phyloP scores from a whole-genome alignment of 2,113 vertebrate genomes.

The Apaloderma vittatum region DNA sequence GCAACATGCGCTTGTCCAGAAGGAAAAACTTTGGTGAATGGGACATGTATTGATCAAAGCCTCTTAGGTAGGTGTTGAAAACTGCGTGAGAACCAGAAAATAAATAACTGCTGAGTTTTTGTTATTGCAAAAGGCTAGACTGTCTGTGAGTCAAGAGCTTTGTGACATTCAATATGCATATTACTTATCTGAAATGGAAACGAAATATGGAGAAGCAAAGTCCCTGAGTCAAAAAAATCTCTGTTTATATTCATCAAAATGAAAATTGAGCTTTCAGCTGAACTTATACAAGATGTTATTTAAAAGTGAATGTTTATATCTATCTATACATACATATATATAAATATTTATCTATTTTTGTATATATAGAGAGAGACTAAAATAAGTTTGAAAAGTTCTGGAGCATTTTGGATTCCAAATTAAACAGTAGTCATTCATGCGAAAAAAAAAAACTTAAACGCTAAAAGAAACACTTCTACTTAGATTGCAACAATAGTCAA shows the following conservation, averaged over 20 bases:
- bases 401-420: background rate
- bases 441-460: background rate
- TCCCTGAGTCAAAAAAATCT: background rate
- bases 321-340: background rate
- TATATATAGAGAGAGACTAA: background rate
- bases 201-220: background rate
- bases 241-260: background rate
- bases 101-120: background rate
- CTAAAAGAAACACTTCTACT: background rate
- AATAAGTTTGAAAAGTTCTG: background rate
- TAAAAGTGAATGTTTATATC: background rate
- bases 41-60: constrained; percentile 88
- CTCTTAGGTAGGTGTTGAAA: constrained; percentile 83
- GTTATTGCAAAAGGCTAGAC: background rate
- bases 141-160: background rate
- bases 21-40: constrained; percentile 92
- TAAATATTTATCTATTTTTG: no score
- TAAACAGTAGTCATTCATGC: background rate
- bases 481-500: background rate
- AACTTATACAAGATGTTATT: background rate
- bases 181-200: background rate
- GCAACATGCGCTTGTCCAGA: constrained; percentile 94
- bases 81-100: background rate
- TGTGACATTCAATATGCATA: background rate
- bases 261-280: background rate